Base-by-base conservation (phyloP, 2,113 vertebrate species). In the Puma concolor region DNA sequence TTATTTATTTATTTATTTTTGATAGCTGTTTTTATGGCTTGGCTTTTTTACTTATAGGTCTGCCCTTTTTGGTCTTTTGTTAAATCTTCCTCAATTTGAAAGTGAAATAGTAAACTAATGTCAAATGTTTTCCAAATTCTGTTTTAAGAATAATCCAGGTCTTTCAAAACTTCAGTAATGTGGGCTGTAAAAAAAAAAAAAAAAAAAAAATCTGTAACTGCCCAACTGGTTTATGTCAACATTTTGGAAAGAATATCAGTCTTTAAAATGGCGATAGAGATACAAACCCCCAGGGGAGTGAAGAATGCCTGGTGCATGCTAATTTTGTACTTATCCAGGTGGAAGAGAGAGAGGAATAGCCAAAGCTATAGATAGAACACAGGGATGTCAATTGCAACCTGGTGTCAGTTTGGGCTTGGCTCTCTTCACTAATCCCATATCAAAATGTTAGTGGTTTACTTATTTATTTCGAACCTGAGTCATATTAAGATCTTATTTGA, bases 291-390 rank as follows among this genome's bases (percentile, higher is more conserved):
- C 89, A 67, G 90, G 91, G 86, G 76, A 96, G 69, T 81, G 92
- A 92, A 95, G 94, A 79, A 95, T 97, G 96, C 93, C 88, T 93
- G 91, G 74, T 95, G 93, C 96, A 93, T 93, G 96, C 97, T 98
- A 98, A 98, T 97, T 98, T 97, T 94, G 91, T 98, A 91, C 72
- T 97, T 94, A 93, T 41, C 91, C 97, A 98, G 97, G 98, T 97
- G 96, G 95, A 71, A 71, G 67, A 86, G 76, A 63, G 92, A 67
- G 91, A 93, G 44, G 81, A 95, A 79, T 97, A 94, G 97, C 94
- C 97, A 98, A 97, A 81, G 52, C 64, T 97, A 94, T 96, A 97
- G 90, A 95, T 94, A 97, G 98, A 96, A 98, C 95, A 97, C 88
- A 97, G 83, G 87, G 92, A 94, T 97, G 97, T 97, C 97, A 97